Evolutionary conservation across 2,888 invertebrate genomes (phyloP).

Genomic region (Criorhina ranunculi): DNA sequence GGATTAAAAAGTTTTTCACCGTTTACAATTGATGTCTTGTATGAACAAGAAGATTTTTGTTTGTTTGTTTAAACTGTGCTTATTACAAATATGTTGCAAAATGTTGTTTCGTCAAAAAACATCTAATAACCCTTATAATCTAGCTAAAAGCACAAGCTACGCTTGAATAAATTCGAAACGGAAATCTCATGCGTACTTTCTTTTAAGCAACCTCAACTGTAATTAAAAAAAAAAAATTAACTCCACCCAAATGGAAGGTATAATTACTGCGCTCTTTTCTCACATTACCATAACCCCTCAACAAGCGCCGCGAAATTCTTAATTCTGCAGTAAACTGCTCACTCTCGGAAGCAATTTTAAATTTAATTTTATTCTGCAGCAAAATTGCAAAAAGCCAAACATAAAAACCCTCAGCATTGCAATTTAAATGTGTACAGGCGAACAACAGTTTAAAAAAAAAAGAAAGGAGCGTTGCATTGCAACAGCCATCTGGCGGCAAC

Average conservation of each 20-base stretch:
- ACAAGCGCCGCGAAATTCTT: constrained; percentile 24
- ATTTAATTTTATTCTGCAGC: constrained; percentile 51
- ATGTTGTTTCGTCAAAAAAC: background rate
- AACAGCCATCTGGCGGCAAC: constrained; percentile 56
- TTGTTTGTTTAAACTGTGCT: no score
- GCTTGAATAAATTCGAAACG: background rate
- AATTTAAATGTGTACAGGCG: constrained; percentile 24
- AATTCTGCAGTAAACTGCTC: constrained; percentile 36
- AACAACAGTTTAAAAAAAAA: constrained; percentile 5
- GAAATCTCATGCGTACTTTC: background rate
- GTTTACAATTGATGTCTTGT: no score
- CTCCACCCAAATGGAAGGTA: constrained; percentile 29
- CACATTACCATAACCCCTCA: constrained; percentile 11
- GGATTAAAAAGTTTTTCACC: no score
- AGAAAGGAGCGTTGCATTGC: constrained; percentile 28
- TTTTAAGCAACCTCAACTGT: constrained; percentile 8
- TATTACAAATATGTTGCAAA: background rate
- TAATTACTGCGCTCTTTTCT: constrained; percentile 13
- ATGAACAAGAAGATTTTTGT: no score
- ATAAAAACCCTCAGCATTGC: constrained; percentile 30
- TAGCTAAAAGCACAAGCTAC: background rate
- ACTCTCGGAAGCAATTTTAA: constrained; percentile 45
- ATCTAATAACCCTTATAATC: background rate
- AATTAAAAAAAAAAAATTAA: constrained; percentile 31
- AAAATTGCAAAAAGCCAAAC: constrained; percentile 32